These are phyloP conservation scores for Rhabdomys dilectus DNA, from an alignment of 2,113 vertebrate species.

Conservation along the genomic window DNA sequence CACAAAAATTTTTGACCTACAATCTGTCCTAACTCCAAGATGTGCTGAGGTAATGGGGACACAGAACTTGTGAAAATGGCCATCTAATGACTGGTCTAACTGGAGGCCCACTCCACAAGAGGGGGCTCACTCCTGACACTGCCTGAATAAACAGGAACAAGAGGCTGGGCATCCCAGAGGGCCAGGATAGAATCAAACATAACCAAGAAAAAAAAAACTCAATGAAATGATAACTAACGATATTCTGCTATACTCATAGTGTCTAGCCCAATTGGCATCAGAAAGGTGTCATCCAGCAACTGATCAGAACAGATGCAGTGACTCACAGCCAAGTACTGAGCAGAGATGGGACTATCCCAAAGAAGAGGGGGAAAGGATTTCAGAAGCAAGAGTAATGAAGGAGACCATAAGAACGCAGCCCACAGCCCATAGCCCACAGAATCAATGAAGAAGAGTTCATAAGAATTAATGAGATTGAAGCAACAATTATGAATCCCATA, in stretches of 20 bases:
- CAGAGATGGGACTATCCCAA: not conserved
- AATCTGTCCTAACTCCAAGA: not conserved
- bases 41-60: not conserved
- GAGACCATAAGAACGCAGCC: not conserved
- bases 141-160: not conserved
- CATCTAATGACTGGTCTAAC: not conserved
- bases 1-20: not conserved
- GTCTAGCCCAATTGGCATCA: not conserved
- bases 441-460: not conserved
- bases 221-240: not conserved
- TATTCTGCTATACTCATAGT: not conserved
- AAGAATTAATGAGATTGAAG: not conserved
- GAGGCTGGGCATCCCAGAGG: not conserved
- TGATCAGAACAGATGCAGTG: not conserved
- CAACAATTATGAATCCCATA: not conserved
- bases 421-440: not conserved
- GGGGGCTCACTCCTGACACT: not conserved
- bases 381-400: not conserved
- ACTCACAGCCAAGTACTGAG: not conserved
- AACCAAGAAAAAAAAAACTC: not conserved
- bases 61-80: not conserved
- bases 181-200: not conserved
- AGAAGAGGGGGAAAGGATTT: not conserved
- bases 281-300: not conserved
- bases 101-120: not conserved